Percentiles rank a stretch among this genome's conserved stretches.
Conservation (phyloP, 2,888 invertebrate species). For the Diloba caeruleocephala region DNA sequence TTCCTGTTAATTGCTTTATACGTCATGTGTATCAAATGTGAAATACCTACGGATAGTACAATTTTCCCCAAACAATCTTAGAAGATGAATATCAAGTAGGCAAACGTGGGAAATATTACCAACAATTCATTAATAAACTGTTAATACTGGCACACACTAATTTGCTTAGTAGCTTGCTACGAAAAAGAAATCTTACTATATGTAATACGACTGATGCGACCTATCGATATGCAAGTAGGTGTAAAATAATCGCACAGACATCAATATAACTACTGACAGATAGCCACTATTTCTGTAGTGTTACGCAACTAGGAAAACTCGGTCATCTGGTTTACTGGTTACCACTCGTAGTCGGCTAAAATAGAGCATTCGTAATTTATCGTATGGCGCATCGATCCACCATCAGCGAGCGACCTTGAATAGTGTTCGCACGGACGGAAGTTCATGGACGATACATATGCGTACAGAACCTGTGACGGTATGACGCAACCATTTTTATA, state of each 20-base stretch:
- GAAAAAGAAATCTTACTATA: conserved; percentile 33
- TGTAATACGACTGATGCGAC: conserved; percentile 32
- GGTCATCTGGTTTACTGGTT: conserved; percentile 78
- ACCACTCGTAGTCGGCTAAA: conserved; percentile 71
- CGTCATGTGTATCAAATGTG: conserved; percentile 2
- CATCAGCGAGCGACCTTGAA: conserved; percentile 78
- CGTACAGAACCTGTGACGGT: conserved; percentile 46
- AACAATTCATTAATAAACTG: conserved; percentile 17
- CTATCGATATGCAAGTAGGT: conserved; percentile 22
- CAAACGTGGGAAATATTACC: conserved; percentile 3
- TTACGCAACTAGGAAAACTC: conserved; percentile 81
- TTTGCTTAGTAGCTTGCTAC: conserved; percentile 4
- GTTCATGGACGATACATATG: conserved; percentile 79
- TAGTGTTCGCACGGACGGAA: conserved; percentile 75
- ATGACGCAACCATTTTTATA: conserved; percentile 63
- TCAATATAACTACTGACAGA: conserved; percentile 27
- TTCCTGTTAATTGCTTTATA: conserved; percentile 20
- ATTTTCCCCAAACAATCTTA: conserved; percentile 1
- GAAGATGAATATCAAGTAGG: background rate
- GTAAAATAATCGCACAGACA: conserved; percentile 24
- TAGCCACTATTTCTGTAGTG: conserved; percentile 68
- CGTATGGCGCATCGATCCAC: conserved; percentile 76
- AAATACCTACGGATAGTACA: background rate
- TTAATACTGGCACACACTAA: background rate
- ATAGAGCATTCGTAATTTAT: conserved; percentile 71